Evolutionary conservation across 2,888 invertebrate genomes (phyloP), one percentile per base, ranked within the genome.

Genomic region (Aethes cnicana): DNA sequence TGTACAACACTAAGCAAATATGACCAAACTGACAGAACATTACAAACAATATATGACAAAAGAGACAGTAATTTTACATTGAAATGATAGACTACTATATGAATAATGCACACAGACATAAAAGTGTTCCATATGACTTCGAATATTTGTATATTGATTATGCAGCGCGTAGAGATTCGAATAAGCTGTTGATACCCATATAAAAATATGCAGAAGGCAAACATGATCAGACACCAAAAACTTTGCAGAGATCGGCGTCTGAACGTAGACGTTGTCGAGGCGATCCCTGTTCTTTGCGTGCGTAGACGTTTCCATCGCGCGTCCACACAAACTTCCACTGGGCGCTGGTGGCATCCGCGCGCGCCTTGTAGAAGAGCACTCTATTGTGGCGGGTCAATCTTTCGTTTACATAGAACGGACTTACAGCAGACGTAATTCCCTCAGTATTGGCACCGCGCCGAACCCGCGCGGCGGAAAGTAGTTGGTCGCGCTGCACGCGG

Each of bases 321-420:
- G 43, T 50, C 50, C 50, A 44, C 9, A 37, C 35, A 18, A 25
- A 50, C 16, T 35, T 32, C 36, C 37, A 50, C 5, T 42, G 16
- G 2, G 4, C 12, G 2, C 25, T 17, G 6, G 16, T 8, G 4
- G 20, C 23, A 5, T 14, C 43, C 11, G 17, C 28, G 6, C 50
- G 28, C 7, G 44, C 37, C 8, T 37, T 43, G 14, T 30, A 20
- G 9, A 50, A 50, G 1, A 50, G 14, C 4, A 18, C n/a, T 5
- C 44, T 8, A 16, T 50, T 50, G 5, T 3, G 3, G 4, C 21
- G 17, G 8, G 50, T 42, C 16, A 50, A 12, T 8, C 50, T 6
- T 17, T 50, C 50, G 16, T 50, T 50, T 2, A 50, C 9, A 11
- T 20, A 43, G 4, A 50, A 16, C 4, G 16, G 42, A 2, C n/a